Evolutionary conservation across 2,888 invertebrate genomes (phyloP).

Genomic region (Drosophila multiciliata): DNA sequence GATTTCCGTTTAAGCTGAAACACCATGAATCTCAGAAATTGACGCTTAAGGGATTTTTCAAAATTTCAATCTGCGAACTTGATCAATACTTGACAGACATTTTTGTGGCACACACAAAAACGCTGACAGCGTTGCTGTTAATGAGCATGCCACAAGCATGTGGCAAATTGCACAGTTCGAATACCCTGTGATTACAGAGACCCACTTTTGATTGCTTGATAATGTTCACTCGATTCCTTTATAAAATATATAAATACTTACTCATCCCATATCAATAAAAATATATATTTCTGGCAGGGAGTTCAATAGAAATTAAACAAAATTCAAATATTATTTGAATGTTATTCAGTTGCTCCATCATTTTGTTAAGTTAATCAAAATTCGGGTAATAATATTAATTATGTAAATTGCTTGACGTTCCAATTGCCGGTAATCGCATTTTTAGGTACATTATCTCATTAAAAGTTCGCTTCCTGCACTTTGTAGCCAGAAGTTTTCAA

Average conservation of each 20-base stretch:
- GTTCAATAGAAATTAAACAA: not conserved
- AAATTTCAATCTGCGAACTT: not conserved
- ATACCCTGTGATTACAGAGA: not conserved
- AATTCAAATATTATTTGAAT: not conserved
- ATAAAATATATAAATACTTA: not conserved
- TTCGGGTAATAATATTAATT: constrained; percentile 66
- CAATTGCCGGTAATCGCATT: constrained; percentile 66
- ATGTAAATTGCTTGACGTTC: constrained; percentile 62
- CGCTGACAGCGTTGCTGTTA: constrained; percentile 14
- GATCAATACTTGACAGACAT: not conserved
- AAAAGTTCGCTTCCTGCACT: constrained; percentile 50
- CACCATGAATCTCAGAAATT: not conserved
- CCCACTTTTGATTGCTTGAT: not conserved
- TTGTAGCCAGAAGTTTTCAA: constrained; percentile 46
- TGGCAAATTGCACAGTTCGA: constrained; percentile 31
- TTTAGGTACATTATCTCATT: constrained; percentile 66
- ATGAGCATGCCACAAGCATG: constrained; percentile 30
- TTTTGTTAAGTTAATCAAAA: constrained; percentile 1
- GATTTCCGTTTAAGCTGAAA: not conserved
- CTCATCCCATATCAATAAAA: not conserved
- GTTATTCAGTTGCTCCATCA: not conserved
- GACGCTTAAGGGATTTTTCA: not conserved
- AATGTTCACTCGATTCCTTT: not conserved
- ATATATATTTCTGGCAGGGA: not conserved
- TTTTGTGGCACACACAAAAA: constrained; percentile 9